Conservation (phyloP, 2,888 invertebrate species). For the Ephialtes manifestator region DNA sequence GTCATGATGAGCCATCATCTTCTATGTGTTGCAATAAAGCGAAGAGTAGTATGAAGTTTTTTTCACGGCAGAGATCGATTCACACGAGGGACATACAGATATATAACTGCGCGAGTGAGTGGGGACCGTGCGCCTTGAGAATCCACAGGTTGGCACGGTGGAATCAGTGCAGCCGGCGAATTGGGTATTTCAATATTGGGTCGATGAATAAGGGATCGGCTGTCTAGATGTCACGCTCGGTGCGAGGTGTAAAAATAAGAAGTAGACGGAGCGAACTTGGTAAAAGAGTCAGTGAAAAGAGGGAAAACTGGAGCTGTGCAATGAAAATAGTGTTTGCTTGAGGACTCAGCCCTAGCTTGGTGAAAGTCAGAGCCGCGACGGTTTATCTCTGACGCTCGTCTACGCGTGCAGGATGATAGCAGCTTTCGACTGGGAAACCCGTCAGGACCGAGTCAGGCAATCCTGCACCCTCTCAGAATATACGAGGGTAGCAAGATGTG, state of each 20-base stretch:
- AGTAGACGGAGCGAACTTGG: constrained; percentile 44
- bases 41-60: too few relatives aligned
- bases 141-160: constrained; percentile 74
- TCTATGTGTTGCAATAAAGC: not conserved
- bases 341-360: constrained; percentile 63
- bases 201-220: constrained; percentile 76
- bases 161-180: constrained; percentile 67
- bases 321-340: constrained; percentile 68
- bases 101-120: constrained; percentile 22
- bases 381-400: constrained; percentile 67
- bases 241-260: constrained; percentile 62
- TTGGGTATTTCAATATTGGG: constrained; percentile 73
- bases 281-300: constrained; percentile 36
- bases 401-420: constrained; percentile 52
- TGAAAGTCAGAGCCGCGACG: constrained; percentile 52
- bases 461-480: constrained; percentile 22
- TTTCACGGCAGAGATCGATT: not conserved
- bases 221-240: constrained; percentile 68
- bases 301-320: constrained; percentile 55
- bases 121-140: constrained; percentile 46
- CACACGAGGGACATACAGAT: not conserved
- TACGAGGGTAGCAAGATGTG: constrained; percentile 34
- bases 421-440: constrained; percentile 48
- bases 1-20: constrained; percentile 10
- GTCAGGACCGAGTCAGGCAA: constrained; percentile 61